Conservation (phyloP, 2,888 invertebrate genomes). For the Patella pellucida region DNA sequence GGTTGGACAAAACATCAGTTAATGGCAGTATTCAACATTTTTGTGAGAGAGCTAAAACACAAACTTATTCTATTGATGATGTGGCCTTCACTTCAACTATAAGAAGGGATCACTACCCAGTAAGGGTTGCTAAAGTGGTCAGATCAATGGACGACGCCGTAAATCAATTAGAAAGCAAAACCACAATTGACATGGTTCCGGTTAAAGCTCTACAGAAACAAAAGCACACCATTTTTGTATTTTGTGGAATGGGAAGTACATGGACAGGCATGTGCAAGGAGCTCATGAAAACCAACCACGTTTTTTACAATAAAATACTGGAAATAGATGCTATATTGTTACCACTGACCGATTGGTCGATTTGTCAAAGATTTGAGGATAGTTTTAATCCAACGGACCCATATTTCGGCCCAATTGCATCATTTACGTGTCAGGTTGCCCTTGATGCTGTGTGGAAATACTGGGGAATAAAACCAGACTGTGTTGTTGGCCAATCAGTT, state of each 20-base stretch:
- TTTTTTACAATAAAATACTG: slow-evolving; percentile 34
- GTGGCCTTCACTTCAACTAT: slow-evolving; percentile 41
- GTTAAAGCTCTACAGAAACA: neutral
- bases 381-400: slow-evolving; percentile 37
- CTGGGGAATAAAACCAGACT: slow-evolving; percentile 40
- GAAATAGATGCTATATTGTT: slow-evolving; percentile 32
- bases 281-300: slow-evolving; percentile 25
- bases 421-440: slow-evolving; percentile 49
- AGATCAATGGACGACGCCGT: slow-evolving; percentile 23
- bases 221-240: slow-evolving; percentile 42
- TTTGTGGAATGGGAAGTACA: slow-evolving; percentile 47
- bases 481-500: slow-evolving; percentile 50
- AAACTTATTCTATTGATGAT: neutral
- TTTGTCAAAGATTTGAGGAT: slow-evolving; percentile 29
- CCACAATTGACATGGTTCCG: neutral
- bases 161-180: neutral
- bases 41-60: neutral
- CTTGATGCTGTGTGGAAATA: slow-evolving; percentile 38
- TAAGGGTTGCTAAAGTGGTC: slow-evolving; percentile 29
- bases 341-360: slow-evolving; percentile 25
- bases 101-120: slow-evolving; percentile 39
- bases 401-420: slow-evolving; percentile 39
- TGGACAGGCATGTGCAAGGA: slow-evolving; percentile 49
- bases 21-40: slow-evolving; percentile 19
- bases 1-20: slow-evolving; percentile 14